Evolutionary conservation across 1,140 invertebrate species (phyloP), one percentile per base, ranked within the genome.

Genomic region (Drosophila nikananu): DNA sequence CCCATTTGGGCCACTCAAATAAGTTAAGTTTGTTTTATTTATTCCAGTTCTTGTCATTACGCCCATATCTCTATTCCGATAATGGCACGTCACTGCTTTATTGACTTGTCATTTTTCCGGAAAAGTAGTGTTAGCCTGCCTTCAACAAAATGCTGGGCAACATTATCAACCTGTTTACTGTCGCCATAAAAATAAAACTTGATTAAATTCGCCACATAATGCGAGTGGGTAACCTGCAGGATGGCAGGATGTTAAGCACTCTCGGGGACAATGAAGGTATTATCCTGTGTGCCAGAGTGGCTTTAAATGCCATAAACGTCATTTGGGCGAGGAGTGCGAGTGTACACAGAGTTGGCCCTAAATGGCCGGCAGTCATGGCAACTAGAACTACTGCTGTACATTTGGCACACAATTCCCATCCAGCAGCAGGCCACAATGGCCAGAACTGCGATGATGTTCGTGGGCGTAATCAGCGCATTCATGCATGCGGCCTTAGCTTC

Each of bases 231-330:
- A 42, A 41, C 70, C 63, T 30, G 42, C 44, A 32, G 73, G 32
- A 59, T 39, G n/a, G 44, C 65, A 39, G 54, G 48, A 17, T 39
- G 54, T 59, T 44, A 44, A 54, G 73, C 37, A 64, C 74, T 58
- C 54, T 55, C 62, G 55, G 32, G 63, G 32, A 67, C 54, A 77
- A 59, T 67, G 63, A 44, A 37, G 62, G 73, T 42, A 77, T 77
- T 77, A 48, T 77, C 32, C 32, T 52, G 44, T 76, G 44, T 72
- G 71, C 63, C 67, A 23, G 66, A 83, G 71, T 87, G 80, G 61
- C 54, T 82, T 81, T 76, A 86, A 86, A 86, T 80, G 71, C 27
- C 52, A 86, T 49, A 70, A 77, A 86, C 42, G 78, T 32, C 51
- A 73, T 72, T 39, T 32, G 46, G 39, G 13, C 23, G 54, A 15